Evolutionary conservation across 2,888 invertebrate genomes (phyloP).

Genomic region (Acrobasis consociella): DNA sequence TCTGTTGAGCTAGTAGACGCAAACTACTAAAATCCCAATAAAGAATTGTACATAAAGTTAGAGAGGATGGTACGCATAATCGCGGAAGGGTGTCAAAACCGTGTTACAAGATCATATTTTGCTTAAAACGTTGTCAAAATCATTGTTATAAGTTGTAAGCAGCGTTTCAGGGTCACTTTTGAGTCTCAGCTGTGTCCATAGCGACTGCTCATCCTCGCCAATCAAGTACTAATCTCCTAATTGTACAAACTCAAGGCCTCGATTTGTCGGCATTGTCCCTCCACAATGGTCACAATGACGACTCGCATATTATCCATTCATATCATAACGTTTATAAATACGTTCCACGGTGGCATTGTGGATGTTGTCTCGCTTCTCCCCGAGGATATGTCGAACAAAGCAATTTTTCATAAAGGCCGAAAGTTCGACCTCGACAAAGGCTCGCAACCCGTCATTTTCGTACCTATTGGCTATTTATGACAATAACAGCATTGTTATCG

Average conservation of each 20-base stretch:
- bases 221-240: slow-evolving; percentile 63
- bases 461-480: slow-evolving; percentile 81
- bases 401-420: slow-evolving; percentile 68
- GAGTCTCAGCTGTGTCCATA: slow-evolving; percentile 47
- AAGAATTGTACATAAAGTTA: too few relatives aligned
- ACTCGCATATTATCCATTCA: slow-evolving; percentile 77
- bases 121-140: neutral
- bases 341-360: slow-evolving; percentile 74
- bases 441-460: slow-evolving; percentile 80
- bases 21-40: too few relatives aligned
- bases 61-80: neutral
- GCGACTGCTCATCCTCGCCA: slow-evolving; percentile 45
- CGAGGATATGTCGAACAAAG: slow-evolving; percentile 77
- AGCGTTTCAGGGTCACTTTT: slow-evolving; percentile 36
- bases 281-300: slow-evolving; percentile 59
- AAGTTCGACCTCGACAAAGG: slow-evolving; percentile 69
- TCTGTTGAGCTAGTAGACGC: too few relatives aligned
- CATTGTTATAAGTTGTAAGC: slow-evolving; percentile 8
- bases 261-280: slow-evolving; percentile 48
- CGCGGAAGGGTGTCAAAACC: neutral
- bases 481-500: slow-evolving; percentile 72
- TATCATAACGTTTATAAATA: slow-evolving; percentile 80
- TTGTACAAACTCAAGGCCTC: slow-evolving; percentile 71
- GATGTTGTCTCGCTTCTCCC: slow-evolving; percentile 67
- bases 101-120: neutral